Evolutionary conservation across 2,797 vertebrate species (phyloP).

Genomic region (Brachymystax lenok): DNA sequence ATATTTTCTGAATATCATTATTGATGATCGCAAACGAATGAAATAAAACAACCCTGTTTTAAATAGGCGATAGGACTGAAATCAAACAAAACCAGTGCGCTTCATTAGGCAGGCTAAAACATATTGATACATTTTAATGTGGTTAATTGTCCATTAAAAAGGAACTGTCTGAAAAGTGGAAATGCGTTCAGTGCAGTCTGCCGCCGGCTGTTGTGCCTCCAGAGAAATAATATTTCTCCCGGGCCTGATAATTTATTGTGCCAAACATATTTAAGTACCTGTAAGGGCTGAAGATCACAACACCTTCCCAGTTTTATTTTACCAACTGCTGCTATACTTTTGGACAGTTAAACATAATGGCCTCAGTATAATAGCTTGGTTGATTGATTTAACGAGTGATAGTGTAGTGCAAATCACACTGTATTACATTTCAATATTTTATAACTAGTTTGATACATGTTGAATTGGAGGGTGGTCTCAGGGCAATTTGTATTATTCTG

Average conservation of each 20-base stretch:
- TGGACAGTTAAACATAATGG: background rate
- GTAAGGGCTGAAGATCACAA: background rate
- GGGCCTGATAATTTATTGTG: conserved; percentile 9
- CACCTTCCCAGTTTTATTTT: background rate
- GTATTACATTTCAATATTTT: no score
- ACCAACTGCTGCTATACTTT: background rate
- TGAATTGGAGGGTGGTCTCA: background rate
- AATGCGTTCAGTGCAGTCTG: background rate
- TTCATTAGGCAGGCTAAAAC: conserved; percentile 12
- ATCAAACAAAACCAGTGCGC: background rate
- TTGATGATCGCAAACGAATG: no score
- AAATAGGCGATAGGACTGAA: background rate
- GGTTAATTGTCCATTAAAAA: conserved; percentile 21
- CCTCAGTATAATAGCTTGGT: background rate
- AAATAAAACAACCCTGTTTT: background rate
- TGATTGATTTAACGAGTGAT: background rate
- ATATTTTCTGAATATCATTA: no score
- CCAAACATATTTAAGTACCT: conserved; percentile 18
- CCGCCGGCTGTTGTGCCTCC: conserved; percentile 17
- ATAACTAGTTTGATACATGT: background rate
- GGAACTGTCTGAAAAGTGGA: conserved; percentile 13
- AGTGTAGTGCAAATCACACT: background rate
- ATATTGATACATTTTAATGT: conserved; percentile 10
- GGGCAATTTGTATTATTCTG: no score
- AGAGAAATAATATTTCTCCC: conserved; percentile 7